Percentiles rank a stretch among this genome's conserved stretches.
phyloP scores from a whole-genome alignment of 2,113 vertebrate genomes.

The Odontophorus gujanensis region DNA sequence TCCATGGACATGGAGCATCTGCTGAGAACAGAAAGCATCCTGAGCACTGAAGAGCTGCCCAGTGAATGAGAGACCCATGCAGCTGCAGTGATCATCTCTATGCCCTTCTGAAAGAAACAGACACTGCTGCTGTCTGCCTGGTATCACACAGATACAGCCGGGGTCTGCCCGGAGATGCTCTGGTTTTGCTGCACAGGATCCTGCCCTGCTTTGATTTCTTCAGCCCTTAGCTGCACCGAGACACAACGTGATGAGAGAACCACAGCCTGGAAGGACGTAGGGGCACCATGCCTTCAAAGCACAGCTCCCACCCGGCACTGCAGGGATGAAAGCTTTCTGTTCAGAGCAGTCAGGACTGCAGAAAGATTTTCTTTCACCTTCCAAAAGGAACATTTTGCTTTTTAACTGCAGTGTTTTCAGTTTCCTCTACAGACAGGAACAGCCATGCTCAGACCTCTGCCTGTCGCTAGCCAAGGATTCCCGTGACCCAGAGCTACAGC shows the following conservation, averaged over 20 bases:
- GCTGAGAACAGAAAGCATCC: too few species aligned
- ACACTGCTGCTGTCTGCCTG: neutral
- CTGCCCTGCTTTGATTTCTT: neutral
- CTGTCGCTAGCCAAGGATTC: neutral
- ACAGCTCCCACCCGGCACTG: neutral
- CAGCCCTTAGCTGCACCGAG: neutral
- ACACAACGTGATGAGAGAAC: neutral
- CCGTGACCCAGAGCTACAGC: neutral
- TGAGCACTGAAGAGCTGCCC: neutral
- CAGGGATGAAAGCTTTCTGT: neutral
- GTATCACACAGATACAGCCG: too few species aligned
- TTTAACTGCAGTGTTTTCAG: neutral
- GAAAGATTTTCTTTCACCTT: slow-evolving; percentile 6
- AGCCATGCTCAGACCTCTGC: slow-evolving; percentile 12
- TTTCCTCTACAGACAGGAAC: neutral
- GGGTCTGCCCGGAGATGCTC: neutral
- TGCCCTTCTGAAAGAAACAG: neutral
- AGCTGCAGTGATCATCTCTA: neutral
- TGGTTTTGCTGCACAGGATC: neutral
- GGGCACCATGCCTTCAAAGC: neutral
- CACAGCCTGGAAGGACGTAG: neutral
- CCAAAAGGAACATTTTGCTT: neutral
- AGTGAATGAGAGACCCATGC: neutral
- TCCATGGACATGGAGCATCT: neutral
- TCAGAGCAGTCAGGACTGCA: neutral